Evolutionary conservation across 2,888 invertebrate species (phyloP).

Genomic region (Drosophila longiperda): DNA sequence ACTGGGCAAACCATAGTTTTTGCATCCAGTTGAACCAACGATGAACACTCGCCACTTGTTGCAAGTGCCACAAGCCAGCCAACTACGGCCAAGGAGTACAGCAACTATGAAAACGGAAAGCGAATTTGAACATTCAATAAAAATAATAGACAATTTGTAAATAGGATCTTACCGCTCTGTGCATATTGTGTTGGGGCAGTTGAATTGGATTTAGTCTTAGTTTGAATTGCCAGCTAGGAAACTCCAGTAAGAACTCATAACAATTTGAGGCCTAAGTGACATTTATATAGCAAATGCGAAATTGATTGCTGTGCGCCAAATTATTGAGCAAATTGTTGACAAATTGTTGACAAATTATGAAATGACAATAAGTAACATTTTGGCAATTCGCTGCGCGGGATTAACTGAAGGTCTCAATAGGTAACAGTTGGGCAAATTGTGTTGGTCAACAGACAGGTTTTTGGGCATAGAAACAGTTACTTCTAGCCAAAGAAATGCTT

Average conservation of each 20-base stretch:
- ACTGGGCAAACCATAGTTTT: not conserved
- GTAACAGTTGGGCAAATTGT: slow-evolving; percentile 7
- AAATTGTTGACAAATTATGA: slow-evolving; percentile 38
- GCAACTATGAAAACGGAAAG: slow-evolving; percentile 34
- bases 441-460: slow-evolving; percentile 14
- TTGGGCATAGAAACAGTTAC: not conserved
- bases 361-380: slow-evolving; percentile 28
- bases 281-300: slow-evolving; percentile 62
- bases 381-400: slow-evolving; percentile 44
- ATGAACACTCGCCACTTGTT: slow-evolving; percentile 12
- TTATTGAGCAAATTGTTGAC: slow-evolving; percentile 30
- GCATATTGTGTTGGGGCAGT: slow-evolving; percentile 50
- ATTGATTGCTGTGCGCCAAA: slow-evolving; percentile 32
- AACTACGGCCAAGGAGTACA: slow-evolving; percentile 59
- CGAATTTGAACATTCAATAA: not conserved
- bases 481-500: not conserved
- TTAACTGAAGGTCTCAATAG: slow-evolving; percentile 64
- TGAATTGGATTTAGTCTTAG: slow-evolving; percentile 72
- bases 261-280: slow-evolving; percentile 31
- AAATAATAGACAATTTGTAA: not conserved
- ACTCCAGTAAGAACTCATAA: slow-evolving; percentile 79
- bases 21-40: not conserved
- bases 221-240: slow-evolving; percentile 69
- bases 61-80: slow-evolving; percentile 36
- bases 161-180: slow-evolving; percentile 49